phyloP scores from a whole-genome alignment of 1,140 invertebrate species.

The Drosophila miranda region DNA sequence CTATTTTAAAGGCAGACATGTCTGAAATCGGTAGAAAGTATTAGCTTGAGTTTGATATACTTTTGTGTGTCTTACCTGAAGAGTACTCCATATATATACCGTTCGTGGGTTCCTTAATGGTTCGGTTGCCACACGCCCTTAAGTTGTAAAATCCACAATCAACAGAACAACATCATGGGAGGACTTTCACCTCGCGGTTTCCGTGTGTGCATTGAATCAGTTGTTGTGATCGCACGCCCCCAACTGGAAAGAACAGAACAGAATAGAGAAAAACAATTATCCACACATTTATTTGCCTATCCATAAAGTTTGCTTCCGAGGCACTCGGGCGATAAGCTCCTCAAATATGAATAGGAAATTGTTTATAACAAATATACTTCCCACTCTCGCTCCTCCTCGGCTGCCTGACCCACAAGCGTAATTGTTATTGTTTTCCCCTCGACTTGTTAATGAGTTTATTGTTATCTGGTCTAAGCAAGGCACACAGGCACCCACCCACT shows the following conservation, averaged over 20 bases:
- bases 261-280: slow-evolving; percentile 54
- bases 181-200: slow-evolving; percentile 7
- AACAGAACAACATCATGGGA: slow-evolving; percentile 1
- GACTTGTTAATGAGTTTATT: slow-evolving; percentile 58
- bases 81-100: slow-evolving; percentile 14
- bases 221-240: slow-evolving; percentile 43
- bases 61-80: not conserved
- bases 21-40: not conserved
- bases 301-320: slow-evolving; percentile 36
- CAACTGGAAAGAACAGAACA: slow-evolving; percentile 16
- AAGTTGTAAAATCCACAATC: slow-evolving; percentile 9
- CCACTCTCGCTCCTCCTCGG: slow-evolving; percentile 23
- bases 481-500: slow-evolving; percentile 5
- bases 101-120: not conserved
- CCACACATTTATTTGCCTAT: slow-evolving; percentile 42
- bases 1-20: slow-evolving; percentile 7
- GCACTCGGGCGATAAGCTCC: slow-evolving; percentile 54
- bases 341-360: slow-evolving; percentile 68
- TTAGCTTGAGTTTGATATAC: not conserved
- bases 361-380: slow-evolving; percentile 54
- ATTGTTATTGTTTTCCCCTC: slow-evolving; percentile 48
- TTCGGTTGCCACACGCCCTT: slow-evolving; percentile 18
- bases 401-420: slow-evolving; percentile 3
- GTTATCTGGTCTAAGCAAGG: slow-evolving; percentile 34
- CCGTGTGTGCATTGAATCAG: slow-evolving; percentile 28